Percentiles rank a stretch among this genome's conserved stretches.
Evolutionary conservation across 2,888 invertebrate genomes (phyloP).

Genomic region (Carpatolechia fugitivella): DNA sequence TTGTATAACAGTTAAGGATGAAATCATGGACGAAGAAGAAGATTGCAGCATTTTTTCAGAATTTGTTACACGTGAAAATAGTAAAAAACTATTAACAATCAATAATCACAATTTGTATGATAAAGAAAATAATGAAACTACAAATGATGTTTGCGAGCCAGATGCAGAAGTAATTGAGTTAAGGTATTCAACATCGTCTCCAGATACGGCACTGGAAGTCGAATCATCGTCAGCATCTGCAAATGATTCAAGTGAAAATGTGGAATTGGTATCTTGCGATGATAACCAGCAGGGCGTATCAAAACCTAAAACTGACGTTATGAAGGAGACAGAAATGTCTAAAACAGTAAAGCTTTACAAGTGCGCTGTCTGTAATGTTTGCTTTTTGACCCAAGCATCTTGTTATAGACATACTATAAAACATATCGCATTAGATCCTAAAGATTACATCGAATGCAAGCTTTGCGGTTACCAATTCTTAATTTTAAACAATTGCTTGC

Average conservation of each 20-base stretch:
- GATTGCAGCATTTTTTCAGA: background rate
- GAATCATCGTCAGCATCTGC: background rate
- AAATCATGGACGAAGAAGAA: background rate
- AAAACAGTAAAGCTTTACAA: constrained; percentile 29
- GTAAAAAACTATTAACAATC: background rate
- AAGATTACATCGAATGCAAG: constrained; percentile 53
- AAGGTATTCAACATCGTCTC: too few species aligned
- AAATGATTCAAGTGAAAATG: background rate
- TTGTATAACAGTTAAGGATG: background rate
- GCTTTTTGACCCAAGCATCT: constrained; percentile 34
- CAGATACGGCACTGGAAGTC: too few species aligned
- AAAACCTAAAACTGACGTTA: background rate
- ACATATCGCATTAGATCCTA: constrained; percentile 39
- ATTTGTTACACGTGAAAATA: background rate
- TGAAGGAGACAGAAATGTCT: background rate
- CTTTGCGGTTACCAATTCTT: constrained; percentile 50
- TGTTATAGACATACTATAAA: constrained; percentile 40
- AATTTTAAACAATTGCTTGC: constrained; percentile 33
- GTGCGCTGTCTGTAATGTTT: constrained; percentile 46
- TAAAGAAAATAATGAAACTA: background rate
- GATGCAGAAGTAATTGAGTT: too few species aligned
- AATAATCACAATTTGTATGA: background rate
- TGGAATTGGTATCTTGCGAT: too few species aligned
- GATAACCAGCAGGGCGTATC: background rate
- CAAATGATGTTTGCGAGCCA: background rate